Percentiles rank a stretch among this genome's conserved stretches.
phyloP scores from a whole-genome alignment of 2,113 vertebrate species.

The Corvus hawaiiensis region DNA sequence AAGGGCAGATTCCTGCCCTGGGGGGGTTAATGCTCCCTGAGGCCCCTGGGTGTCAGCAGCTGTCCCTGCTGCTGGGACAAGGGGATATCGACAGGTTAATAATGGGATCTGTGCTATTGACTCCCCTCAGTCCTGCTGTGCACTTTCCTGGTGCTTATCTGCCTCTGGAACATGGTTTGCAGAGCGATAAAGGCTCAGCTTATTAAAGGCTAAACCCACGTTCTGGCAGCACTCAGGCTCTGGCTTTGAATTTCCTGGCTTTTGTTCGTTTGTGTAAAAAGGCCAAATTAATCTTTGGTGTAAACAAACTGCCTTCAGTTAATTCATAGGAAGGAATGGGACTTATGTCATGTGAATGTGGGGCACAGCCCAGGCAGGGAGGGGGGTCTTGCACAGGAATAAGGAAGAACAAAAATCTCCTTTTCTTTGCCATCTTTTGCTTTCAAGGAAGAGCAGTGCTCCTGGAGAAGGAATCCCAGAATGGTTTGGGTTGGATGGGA shows the following conservation, averaged over 20 bases:
- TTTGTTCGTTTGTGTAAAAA: constrained; percentile 24
- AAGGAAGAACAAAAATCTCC: background rate
- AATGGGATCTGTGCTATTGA: constrained; percentile 48
- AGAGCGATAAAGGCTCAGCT: background rate
- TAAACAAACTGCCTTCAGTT: background rate
- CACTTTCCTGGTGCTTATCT: constrained; percentile 1
- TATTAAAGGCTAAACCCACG: background rate
- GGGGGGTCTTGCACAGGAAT: background rate
- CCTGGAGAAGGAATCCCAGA: background rate
- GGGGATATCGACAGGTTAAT: constrained; percentile 69
- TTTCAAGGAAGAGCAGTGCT: background rate
- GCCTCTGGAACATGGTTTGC: background rate
- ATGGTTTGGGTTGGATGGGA: background rate
- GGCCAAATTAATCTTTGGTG: constrained; percentile 9
- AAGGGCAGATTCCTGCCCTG: background rate
- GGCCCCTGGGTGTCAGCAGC: background rate
- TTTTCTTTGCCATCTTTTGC: background rate
- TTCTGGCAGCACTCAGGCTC: background rate
- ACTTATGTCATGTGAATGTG: fast-evolving
- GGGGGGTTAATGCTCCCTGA: constrained; percentile 25
- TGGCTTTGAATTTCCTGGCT: constrained; percentile 52
- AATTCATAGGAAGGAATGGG: background rate
- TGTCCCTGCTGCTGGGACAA: constrained; percentile 15
- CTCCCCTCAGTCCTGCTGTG: background rate
- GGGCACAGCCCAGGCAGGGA: background rate